Conservation (phyloP, 2,888 invertebrate species). For the Acleris literana region DNA sequence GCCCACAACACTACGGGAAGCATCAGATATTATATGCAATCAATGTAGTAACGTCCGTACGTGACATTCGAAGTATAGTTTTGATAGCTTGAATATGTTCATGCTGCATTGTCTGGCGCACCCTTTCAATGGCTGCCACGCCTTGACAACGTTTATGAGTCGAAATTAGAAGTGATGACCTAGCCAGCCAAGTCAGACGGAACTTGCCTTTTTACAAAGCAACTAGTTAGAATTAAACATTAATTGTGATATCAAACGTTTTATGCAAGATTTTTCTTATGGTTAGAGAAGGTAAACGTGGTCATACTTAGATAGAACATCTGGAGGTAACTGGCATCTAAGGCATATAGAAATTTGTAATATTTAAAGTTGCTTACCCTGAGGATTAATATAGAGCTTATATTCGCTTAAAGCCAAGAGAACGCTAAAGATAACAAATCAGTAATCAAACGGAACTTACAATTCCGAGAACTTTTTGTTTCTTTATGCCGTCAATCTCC, state of each 20-base stretch:
- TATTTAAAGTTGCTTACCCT: no score
- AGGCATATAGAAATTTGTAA: no score
- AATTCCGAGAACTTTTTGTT: background rate
- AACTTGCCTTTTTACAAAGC: background rate
- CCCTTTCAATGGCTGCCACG: conserved; percentile 30
- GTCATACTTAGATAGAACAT: no score
- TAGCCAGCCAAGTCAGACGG: background rate
- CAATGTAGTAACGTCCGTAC: conserved; percentile 9
- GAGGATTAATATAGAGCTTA: no score
- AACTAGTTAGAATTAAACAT: background rate
- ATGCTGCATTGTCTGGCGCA: conserved; percentile 32
- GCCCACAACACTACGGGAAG: conserved; percentile 15
- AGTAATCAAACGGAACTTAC: background rate
- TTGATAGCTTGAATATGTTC: conserved; percentile 21
- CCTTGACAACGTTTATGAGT: conserved; percentile 22
- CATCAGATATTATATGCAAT: background rate
- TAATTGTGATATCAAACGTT: no score
- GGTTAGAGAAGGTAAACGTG: no score
- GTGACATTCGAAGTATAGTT: conserved; percentile 15
- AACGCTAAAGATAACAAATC: background rate
- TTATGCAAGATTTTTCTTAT: no score
- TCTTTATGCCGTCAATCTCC: background rate
- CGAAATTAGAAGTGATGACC: conserved; percentile 14
- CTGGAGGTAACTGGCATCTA: no score
- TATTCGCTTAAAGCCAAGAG: background rate